phyloP scores from a whole-genome alignment of 1,140 invertebrate species.

The Cryptotermes secundus region DNA sequence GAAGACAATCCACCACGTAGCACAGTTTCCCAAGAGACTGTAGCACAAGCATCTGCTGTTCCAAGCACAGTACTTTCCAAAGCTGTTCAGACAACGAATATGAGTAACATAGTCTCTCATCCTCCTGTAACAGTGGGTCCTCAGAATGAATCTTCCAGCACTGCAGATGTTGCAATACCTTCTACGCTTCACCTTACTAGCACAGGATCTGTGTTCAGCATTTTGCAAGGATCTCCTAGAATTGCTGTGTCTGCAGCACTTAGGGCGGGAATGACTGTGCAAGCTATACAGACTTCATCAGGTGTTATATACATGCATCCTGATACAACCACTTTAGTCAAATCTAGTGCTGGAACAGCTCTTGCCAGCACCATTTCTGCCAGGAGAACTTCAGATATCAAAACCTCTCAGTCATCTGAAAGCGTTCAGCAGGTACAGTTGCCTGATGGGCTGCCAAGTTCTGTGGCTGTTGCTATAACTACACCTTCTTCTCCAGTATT shows the following conservation, averaged over 20 bases:
- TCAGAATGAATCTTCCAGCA: background rate
- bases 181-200: background rate
- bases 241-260: background rate
- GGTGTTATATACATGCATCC: slow-evolving; percentile 5
- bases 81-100: slow-evolving; percentile 48
- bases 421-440: background rate
- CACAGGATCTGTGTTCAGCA: background rate
- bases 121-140: background rate
- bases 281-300: slow-evolving; percentile 3
- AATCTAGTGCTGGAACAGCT: background rate
- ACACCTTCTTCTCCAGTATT: background rate
- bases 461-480: background rate
- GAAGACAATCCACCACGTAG: background rate
- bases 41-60: slow-evolving; percentile 38
- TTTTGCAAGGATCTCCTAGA: slow-evolving; percentile 3
- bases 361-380: background rate
- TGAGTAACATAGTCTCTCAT: slow-evolving; percentile 44
- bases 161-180: background rate
- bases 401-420: background rate
- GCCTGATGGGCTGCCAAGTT: background rate
- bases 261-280: background rate
- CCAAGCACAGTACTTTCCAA: slow-evolving; percentile 42
- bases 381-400: background rate
- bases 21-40: slow-evolving; percentile 40
- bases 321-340: background rate